Base-by-base conservation (phyloP, 2,888 invertebrate genomes). In the Tachina fera region DNA sequence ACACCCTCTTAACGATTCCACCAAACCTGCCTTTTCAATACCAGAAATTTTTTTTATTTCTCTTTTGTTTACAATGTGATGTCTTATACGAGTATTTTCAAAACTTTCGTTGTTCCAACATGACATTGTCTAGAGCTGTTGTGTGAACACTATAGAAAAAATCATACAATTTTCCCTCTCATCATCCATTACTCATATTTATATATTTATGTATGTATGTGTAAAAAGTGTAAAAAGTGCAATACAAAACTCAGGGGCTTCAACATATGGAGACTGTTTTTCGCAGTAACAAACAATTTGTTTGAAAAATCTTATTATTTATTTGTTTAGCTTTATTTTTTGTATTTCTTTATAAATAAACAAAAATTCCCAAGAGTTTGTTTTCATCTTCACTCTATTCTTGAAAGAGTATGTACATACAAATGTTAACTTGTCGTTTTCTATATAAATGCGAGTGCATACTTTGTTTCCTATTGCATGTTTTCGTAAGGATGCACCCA, bases 121-220 rank as follows among this genome's bases (percentile, higher is more conserved):
- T 78, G 67, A 83, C 68, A 74, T 74, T 83, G 78, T 65, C 78
- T 77, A 61, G 67, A 67, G 39, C 70, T 70, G 10, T n/a, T 70
- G 10, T 58, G 51, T 19, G 53, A 45, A 63, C 14, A 58, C 19
- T 49, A 39, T 19, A 60, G 16, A 10, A 61, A 10, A 14, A 14
- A 51, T 16, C 5, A 39, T 9, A 67, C 49, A 14, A 31, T 60
- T 0, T 39, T 60, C 31, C 41, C 16, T n/a, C 31, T 22, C 47
- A 72, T 10, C 16, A 31, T 14, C 49, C 3, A 60, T 49, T 14
- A 45, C 41, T 16, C 41, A 49, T 14, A 60, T 16, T 10, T 43
- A 51, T 51, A 1, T 41, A 8, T 31, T 10, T n/a, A 22, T 60
- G 8, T 47, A 31, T 31, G 31, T 31, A n/a, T 31, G 31, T 31